phyloP scores from a whole-genome alignment of 2,888 invertebrate species.

The Drosophila phalerata region DNA sequence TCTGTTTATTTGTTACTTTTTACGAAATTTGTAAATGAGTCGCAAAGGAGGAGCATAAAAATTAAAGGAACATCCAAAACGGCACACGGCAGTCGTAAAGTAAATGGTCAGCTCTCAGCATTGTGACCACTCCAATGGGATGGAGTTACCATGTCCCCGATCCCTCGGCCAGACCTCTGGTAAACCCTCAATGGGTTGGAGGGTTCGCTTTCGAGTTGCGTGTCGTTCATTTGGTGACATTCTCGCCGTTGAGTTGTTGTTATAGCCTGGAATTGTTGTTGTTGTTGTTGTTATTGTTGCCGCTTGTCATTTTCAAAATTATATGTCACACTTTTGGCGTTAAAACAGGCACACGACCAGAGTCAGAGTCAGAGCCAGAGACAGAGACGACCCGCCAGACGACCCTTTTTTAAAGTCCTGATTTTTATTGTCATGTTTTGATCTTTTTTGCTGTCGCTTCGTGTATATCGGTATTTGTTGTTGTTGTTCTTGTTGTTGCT shows the following conservation, averaged over 20 bases:
- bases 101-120: slow-evolving; percentile 60
- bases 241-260: slow-evolving; percentile 72
- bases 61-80: slow-evolving; percentile 60
- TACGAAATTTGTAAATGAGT: slow-evolving; percentile 67
- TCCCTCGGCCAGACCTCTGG: background rate
- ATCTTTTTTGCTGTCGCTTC: slow-evolving; percentile 61
- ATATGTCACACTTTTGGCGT: slow-evolving; percentile 82
- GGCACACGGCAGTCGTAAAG: slow-evolving; percentile 70
- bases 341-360: slow-evolving; percentile 77
- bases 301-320: slow-evolving; percentile 78
- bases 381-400: slow-evolving; percentile 50
- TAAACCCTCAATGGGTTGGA: slow-evolving; percentile 3
- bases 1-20: slow-evolving; percentile 16
- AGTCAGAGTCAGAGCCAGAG: slow-evolving; percentile 28
- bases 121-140: slow-evolving; percentile 10
- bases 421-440: slow-evolving; percentile 82
- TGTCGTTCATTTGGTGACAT: slow-evolving; percentile 75
- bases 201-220: slow-evolving; percentile 40
- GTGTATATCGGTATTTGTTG: slow-evolving; percentile 32
- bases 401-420: slow-evolving; percentile 79
- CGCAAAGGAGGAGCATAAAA: slow-evolving; percentile 63
- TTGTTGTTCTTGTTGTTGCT: slow-evolving; percentile 27
- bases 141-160: slow-evolving; percentile 7
- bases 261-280: slow-evolving; percentile 54
- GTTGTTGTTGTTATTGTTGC: slow-evolving; percentile 56